These are phyloP conservation scores for Neoaliturus tenellus DNA, from an alignment of 2,888 invertebrate species.

Conservation along the genomic window DNA sequence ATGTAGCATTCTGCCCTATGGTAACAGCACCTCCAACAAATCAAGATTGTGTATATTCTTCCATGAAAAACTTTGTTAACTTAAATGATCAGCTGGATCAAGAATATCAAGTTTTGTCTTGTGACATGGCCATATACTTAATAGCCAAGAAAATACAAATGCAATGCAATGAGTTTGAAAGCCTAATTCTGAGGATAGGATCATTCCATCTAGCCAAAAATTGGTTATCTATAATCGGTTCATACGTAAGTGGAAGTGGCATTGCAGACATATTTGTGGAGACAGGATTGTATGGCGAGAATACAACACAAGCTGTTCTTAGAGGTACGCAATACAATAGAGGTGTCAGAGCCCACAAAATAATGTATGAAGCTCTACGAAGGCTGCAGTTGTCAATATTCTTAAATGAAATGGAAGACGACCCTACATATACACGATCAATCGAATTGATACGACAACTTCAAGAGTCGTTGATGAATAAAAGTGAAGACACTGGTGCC, in stretches of 20 bases:
- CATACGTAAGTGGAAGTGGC: constrained; percentile 4
- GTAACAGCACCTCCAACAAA: not conserved
- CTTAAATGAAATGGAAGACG: not conserved
- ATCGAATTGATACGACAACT: not conserved
- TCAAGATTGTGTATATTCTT: constrained; percentile 11
- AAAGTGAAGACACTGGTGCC: not conserved
- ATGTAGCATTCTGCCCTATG: constrained; percentile 3
- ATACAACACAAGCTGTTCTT: not conserved
- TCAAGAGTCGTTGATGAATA: not conserved
- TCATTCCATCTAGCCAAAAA: constrained; percentile 1
- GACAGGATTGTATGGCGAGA: constrained; percentile 4
- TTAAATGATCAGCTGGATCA: constrained; percentile 9
- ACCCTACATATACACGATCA: not conserved
- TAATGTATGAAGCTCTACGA: constrained; percentile 17
- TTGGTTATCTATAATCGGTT: constrained; percentile 4
- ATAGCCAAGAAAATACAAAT: constrained; percentile 3
- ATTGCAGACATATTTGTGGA: not conserved
- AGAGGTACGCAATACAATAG: not conserved
- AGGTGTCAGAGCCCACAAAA: not conserved
- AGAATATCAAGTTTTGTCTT: constrained; percentile 1
- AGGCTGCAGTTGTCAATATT: not conserved
- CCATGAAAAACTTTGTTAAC: constrained; percentile 2
- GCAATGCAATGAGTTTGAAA: not conserved
- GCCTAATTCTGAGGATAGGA: not conserved
- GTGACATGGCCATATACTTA: constrained; percentile 13